Conservation (phyloP, 1,140 invertebrate genomes). For the Papilio machaon region DNA sequence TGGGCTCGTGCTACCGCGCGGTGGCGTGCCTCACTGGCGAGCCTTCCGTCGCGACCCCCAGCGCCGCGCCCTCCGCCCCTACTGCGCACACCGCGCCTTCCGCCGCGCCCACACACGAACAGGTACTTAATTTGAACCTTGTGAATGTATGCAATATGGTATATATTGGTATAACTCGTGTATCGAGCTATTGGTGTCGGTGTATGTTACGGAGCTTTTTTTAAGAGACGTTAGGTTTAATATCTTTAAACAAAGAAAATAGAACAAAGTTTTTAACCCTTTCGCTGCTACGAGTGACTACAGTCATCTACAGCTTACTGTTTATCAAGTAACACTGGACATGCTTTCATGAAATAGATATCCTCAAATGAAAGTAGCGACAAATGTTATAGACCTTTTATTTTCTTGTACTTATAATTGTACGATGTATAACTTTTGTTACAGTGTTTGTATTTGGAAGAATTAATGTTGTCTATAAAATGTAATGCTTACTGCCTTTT, state of each 20-base stretch:
- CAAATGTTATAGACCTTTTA: background rate
- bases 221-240: background rate
- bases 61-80: conserved; percentile 41
- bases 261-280: too few species aligned
- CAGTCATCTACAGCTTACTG: background rate
- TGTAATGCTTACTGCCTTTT: background rate
- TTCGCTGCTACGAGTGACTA: background rate
- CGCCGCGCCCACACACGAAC: conserved; percentile 40
- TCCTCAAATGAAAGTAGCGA: background rate
- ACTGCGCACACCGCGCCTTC: conserved; percentile 30
- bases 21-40: conserved; percentile 61
- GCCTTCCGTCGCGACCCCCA: conserved; percentile 29
- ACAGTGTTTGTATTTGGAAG: background rate
- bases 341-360: background rate
- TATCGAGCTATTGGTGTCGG: background rate
- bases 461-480: background rate
- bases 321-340: background rate
- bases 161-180: background rate
- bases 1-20: conserved; percentile 64
- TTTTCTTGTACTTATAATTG: background rate
- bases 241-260: too few species aligned
- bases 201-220: background rate
- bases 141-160: background rate
- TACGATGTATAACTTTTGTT: background rate
- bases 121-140: conserved; percentile 26